Conservation (phyloP, 2,797 vertebrate genomes). For the Pagetopsis macropterus region DNA sequence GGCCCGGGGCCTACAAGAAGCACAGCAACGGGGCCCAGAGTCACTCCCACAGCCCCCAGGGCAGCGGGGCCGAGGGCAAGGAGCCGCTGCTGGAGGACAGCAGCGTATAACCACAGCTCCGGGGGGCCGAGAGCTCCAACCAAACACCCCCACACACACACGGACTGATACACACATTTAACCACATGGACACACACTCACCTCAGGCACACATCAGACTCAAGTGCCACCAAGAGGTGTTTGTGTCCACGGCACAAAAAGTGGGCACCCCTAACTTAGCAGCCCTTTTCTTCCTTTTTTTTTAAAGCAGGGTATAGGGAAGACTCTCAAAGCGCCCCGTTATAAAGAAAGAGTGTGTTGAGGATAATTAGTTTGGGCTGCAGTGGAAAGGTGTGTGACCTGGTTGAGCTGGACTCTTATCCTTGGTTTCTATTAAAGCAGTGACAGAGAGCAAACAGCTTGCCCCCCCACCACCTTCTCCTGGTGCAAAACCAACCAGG, state of each 20-base stretch:
- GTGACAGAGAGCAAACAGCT: slow-evolving; percentile 45
- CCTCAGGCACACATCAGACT: slow-evolving; percentile 61
- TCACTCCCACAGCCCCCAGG: slow-evolving; percentile 87
- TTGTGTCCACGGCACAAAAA: slow-evolving; percentile 69
- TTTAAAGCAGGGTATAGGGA: slow-evolving; percentile 47
- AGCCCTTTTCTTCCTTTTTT: slow-evolving; percentile 29
- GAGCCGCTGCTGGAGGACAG: slow-evolving; percentile 92
- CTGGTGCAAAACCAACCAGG: slow-evolving; percentile 32
- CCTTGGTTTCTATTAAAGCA: slow-evolving; percentile 58
- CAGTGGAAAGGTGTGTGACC: slow-evolving; percentile 48
- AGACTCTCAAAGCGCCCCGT: slow-evolving; percentile 55
- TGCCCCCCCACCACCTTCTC: neutral
- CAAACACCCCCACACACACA: slow-evolving; percentile 50
- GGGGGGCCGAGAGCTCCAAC: slow-evolving; percentile 50
- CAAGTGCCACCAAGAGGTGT: slow-evolving; percentile 51
- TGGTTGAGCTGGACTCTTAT: slow-evolving; percentile 60
- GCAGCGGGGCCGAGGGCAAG: slow-evolving; percentile 86
- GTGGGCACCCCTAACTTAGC: slow-evolving; percentile 53
- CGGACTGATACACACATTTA: slow-evolving; percentile 55
- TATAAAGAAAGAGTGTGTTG: slow-evolving; percentile 42
- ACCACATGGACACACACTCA: slow-evolving; percentile 49
- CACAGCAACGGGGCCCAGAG: slow-evolving; percentile 89
- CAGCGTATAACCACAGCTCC: slow-evolving; percentile 86
- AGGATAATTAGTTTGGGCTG: slow-evolving; percentile 50
- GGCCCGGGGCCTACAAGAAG: slow-evolving; percentile 90